Evolutionary conservation across 2,888 invertebrate genomes (phyloP).

Genomic region (Melipona bicolor): DNA sequence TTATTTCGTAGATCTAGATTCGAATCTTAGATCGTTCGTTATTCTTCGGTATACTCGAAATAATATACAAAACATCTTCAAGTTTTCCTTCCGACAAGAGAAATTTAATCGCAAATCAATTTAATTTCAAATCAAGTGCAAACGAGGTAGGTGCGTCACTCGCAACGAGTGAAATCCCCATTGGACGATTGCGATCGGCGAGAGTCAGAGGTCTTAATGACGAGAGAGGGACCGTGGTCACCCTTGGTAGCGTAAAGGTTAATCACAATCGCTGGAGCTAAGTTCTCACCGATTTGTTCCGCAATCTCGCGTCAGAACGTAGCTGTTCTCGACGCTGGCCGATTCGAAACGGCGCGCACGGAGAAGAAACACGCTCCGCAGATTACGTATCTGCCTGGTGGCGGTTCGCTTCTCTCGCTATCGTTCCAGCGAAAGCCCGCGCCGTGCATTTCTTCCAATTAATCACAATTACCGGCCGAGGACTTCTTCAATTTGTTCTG

Average conservation of each 20-base stretch:
- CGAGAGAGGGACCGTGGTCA: neutral
- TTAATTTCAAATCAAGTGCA: too few species aligned
- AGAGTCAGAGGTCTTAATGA: constrained; percentile 11
- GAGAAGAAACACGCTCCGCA: constrained; percentile 6
- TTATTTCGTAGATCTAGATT: too few species aligned
- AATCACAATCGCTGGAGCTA: constrained; percentile 39
- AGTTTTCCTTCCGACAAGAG: neutral
- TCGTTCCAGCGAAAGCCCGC: constrained; percentile 29
- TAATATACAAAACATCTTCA: neutral
- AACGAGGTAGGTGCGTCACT: neutral
- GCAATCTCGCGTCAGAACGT: constrained; percentile 37
- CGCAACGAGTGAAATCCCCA: neutral
- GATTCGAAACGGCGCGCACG: constrained; percentile 36
- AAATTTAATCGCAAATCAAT: too few species aligned
- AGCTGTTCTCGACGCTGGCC: neutral
- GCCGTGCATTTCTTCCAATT: constrained; percentile 40
- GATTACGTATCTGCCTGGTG: constrained; percentile 22
- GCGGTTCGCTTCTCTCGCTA: constrained; percentile 18
- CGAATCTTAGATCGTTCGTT: too few species aligned
- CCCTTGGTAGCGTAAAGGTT: constrained; percentile 24
- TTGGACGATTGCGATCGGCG: neutral
- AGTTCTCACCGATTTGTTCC: constrained; percentile 44
- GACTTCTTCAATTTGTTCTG: constrained; percentile 47
- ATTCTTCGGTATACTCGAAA: neutral
- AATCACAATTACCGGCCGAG: constrained; percentile 50